Base-by-base conservation (phyloP, 2,888 invertebrate genomes). In the Ennomos fuscantarius region DNA sequence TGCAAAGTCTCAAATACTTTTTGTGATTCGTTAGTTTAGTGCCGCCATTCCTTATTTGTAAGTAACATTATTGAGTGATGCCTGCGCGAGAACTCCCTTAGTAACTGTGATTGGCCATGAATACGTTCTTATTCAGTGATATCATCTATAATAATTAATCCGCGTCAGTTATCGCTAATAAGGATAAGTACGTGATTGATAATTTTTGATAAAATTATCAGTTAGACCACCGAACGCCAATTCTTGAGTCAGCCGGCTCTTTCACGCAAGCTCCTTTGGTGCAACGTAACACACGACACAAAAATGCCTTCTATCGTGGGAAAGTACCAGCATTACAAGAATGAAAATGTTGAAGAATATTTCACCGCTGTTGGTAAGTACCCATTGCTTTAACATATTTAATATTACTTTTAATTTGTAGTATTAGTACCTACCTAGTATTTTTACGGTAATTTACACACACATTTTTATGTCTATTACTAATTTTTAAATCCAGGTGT, bases 311-410 rank as follows among this genome's bases (percentile, higher is more conserved):
- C 93, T 46, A 92, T 95, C 33, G 72, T 85, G 55, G 95, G 95
- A 70, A 94, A 93, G 78, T 95, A 94, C 80, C 92, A 93, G 68
- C 94, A 94, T 66, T 93, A 94, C 66, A 93, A 92, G 73, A 95
- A 94, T 83, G 95, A 95, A 76, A 94, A 95, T 79, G 84, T 95
- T 69, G 94, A 95, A 55, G 94, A 94, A 62, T 95, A 94, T 76
- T 95, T 94, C 69, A 87, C 87, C 74, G 93, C 93, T 49, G 84
- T 94, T 64, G 95, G 95, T 95, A 83, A 79, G 93, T 82, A 13
- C 11, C 9, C 40, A 33, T 2, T 8, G 2, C 10, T 11, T 9
- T 15, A 9, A 0, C 6, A 8, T 13, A 13, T 24, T 33, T 31
- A 43, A 40, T 47, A 11, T 46, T 8, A 32, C 2, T 5, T 10